Conservation (phyloP, 35 echinoderm and acorn worm genomes). For the Ptychodera flava region DNA sequence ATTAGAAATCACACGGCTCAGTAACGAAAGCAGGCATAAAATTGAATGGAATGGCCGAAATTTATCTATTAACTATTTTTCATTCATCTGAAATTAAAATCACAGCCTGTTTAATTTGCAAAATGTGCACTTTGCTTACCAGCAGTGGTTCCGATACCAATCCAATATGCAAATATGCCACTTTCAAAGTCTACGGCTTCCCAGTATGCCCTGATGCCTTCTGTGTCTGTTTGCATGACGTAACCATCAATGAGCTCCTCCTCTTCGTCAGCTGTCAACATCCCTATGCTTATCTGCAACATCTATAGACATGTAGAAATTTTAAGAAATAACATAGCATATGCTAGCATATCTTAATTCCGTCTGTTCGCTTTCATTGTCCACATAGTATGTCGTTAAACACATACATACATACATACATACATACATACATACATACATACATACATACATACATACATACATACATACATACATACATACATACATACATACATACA, state of each 20-base stretch:
- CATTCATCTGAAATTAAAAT: too few species aligned
- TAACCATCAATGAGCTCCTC: slow-evolving; percentile 39
- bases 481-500: too few species aligned
- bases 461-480: too few species aligned
- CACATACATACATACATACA: too few species aligned
- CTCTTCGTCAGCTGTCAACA: slow-evolving; percentile 8
- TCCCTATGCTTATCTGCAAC: background rate
- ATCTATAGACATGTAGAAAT: too few species aligned
- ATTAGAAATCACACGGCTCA: too few species aligned
- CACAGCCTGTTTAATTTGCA: background rate
- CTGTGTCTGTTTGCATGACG: slow-evolving; percentile 17
- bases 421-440: too few species aligned
- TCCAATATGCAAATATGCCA: slow-evolving; percentile 29
- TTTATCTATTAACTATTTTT: too few species aligned
- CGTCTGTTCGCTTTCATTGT: background rate
- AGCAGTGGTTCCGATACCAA: slow-evolving; percentile 22
- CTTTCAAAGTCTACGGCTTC: slow-evolving; percentile 26
- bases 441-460: too few species aligned
- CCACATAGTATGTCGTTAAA: too few species aligned
- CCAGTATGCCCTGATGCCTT: slow-evolving; percentile 33
- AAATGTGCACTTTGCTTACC: slow-evolving; percentile 18
- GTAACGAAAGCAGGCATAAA: background rate
- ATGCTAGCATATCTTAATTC: background rate
- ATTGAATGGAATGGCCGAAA: too few species aligned
- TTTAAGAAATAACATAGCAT: background rate